These are phyloP conservation scores for Labroides dimidiatus DNA, from an alignment of 2,797 vertebrate genomes.

Conservation along the genomic window DNA sequence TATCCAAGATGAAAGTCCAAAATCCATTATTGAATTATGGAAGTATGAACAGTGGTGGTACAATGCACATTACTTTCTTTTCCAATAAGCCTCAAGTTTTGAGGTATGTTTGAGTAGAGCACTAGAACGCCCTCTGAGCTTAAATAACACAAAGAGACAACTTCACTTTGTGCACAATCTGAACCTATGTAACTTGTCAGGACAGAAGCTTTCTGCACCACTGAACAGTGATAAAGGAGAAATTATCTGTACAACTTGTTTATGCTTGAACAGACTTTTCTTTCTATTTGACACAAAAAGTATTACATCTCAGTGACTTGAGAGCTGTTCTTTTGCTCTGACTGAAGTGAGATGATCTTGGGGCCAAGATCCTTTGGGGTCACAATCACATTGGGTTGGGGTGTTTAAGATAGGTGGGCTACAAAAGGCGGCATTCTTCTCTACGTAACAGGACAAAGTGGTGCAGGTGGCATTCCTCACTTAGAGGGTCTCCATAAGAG, in stretches of 20 bases:
- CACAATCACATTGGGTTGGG: slow-evolving; percentile 42
- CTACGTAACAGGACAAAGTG: slow-evolving; percentile 62
- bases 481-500: slow-evolving; percentile 65
- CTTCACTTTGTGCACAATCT: slow-evolving; percentile 34
- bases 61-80: slow-evolving; percentile 14
- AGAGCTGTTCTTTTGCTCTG: slow-evolving; percentile 26
- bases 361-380: slow-evolving; percentile 36
- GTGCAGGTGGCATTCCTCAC: slow-evolving; percentile 75
- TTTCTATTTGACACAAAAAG: slow-evolving; percentile 30
- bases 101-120: slow-evolving; percentile 15
- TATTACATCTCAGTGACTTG: slow-evolving; percentile 37
- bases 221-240: slow-evolving; percentile 34
- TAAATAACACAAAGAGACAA: slow-evolving; percentile 9
- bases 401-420: slow-evolving; percentile 27
- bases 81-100: slow-evolving; percentile 24
- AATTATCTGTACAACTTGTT: slow-evolving; percentile 42
- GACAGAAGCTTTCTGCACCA: slow-evolving; percentile 45
- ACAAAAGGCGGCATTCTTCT: slow-evolving; percentile 75
- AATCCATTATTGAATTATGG: slow-evolving; percentile 8
- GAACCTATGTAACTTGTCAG: slow-evolving; percentile 49
- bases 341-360: slow-evolving; percentile 34
- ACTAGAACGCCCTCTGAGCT: slow-evolving; percentile 17
- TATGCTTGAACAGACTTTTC: slow-evolving; percentile 23
- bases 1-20: slow-evolving; percentile 6
- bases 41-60: background rate